Conservation (phyloP, 2,113 vertebrate species). For the Leuciscus idus region DNA sequence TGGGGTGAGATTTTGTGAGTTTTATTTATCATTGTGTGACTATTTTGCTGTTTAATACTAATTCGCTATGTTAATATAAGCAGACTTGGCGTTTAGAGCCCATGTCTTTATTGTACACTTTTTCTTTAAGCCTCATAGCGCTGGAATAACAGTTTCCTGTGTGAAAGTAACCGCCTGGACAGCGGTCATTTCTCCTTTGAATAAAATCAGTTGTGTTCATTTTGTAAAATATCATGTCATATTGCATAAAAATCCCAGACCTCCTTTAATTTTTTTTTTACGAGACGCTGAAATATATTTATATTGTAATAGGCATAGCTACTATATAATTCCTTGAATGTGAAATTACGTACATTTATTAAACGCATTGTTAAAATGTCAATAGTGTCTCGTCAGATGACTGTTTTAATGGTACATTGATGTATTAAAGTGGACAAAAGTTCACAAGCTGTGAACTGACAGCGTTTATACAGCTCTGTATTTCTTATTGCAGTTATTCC, state of each 20-base stretch:
- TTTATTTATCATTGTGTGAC: conserved; percentile 59
- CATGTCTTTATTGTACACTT: conserved; percentile 13
- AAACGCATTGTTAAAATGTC: not conserved
- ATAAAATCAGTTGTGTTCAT: conserved; percentile 38
- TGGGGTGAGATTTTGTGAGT: conserved; percentile 68
- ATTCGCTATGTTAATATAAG: conserved; percentile 27
- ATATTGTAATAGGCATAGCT: not conserved
- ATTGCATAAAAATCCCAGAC: not conserved
- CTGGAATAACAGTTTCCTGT: conserved; percentile 48
- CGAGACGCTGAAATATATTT: not conserved
- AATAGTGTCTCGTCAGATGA: not conserved
- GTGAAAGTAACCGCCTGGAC: conserved; percentile 68
- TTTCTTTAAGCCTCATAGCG: conserved; percentile 34
- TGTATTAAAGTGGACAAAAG: not conserved
- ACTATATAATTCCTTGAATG: not conserved
- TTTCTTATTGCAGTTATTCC: not conserved
- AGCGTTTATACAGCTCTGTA: not conserved
- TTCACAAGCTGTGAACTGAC: conserved; percentile 3
- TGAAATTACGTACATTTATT: not conserved
- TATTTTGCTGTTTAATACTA: not conserved
- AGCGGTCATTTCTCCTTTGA: conserved; percentile 71
- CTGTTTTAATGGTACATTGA: not conserved
- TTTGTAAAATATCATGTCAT: not conserved
- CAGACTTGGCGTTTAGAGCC: not conserved
- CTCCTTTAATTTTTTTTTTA: not conserved